Conservation (phyloP, 64 coral and sea anemone species). For the Montipora sp. region DNA sequence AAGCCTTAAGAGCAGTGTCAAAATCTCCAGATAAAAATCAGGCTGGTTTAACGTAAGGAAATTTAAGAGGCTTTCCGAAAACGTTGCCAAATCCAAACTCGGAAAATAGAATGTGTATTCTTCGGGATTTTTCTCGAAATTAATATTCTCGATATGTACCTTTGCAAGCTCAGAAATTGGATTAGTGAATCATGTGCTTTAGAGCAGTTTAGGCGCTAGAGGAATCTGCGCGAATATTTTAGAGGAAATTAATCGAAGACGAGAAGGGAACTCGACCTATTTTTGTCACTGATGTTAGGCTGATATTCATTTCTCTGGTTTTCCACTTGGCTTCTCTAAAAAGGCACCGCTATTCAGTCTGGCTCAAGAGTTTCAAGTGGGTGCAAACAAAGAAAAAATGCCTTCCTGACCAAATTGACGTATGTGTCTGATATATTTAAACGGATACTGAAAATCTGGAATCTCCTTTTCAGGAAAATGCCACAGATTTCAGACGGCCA, state of each 20-base stretch:
- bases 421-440: neutral
- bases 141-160: neutral
- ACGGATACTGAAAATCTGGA: neutral
- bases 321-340: neutral
- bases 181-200: neutral
- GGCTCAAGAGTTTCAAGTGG: neutral
- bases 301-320: conserved; percentile 4
- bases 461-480: neutral
- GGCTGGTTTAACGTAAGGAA: neutral
- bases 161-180: neutral
- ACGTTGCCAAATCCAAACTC: neutral
- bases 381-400: neutral
- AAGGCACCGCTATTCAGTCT: neutral
- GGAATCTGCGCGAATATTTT: neutral
- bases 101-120: neutral
- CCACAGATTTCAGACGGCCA: neutral
- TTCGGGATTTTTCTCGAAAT: neutral
- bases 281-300: neutral
- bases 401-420: neutral
- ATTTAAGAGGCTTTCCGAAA: neutral
- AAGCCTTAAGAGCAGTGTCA: neutral
- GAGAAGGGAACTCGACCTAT: neutral
- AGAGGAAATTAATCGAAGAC: neutral
- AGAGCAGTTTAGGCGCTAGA: neutral
- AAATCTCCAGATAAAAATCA: neutral